Evolutionary conservation across 1,140 invertebrate genomes (phyloP).

Genomic region (Epicauta chinensis): DNA sequence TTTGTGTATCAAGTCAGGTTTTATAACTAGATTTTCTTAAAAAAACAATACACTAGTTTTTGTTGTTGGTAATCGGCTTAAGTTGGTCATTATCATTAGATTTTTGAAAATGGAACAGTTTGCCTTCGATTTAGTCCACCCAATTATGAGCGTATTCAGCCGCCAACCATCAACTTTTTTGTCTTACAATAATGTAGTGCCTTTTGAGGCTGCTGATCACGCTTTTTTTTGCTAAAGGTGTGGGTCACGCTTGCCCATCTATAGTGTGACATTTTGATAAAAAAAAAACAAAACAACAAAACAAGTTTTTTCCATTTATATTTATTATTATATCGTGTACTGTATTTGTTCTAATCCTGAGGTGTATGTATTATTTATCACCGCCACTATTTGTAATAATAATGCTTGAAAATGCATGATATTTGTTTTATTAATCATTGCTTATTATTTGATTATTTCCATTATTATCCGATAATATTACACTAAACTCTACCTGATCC

Average conservation of each 20-base stretch:
- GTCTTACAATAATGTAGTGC: slow-evolving; percentile 42
- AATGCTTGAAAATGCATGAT: slow-evolving; percentile 82
- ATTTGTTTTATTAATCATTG: slow-evolving; percentile 79
- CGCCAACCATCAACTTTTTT: slow-evolving; percentile 36
- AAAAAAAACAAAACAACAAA: slow-evolving; percentile 7
- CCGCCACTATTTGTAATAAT: slow-evolving; percentile 76
- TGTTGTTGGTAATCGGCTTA: slow-evolving; percentile 6
- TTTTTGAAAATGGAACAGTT: not conserved
- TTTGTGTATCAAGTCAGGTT: slow-evolving; percentile 30
- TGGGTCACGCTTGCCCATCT: slow-evolving; percentile 36
- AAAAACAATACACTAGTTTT: slow-evolving; percentile 1
- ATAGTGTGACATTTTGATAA: slow-evolving; percentile 26
- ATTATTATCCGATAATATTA: not conserved
- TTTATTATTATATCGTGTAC: slow-evolving; percentile 49
- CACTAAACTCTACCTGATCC: not conserved
- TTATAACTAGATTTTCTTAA: slow-evolving; percentile 7
- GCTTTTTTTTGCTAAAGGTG: slow-evolving; percentile 36
- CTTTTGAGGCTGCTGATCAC: slow-evolving; percentile 42
- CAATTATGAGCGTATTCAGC: slow-evolving; percentile 36
- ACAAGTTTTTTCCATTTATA: slow-evolving; percentile 25
- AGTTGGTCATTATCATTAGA: slow-evolving; percentile 5
- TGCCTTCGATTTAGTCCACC: too few relatives aligned
- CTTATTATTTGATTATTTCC: slow-evolving; percentile 54
- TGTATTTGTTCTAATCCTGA: slow-evolving; percentile 51
- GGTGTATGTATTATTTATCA: slow-evolving; percentile 43